Base-by-base conservation (phyloP, 2,888 invertebrate genomes). In the Cosmia trapezina region DNA sequence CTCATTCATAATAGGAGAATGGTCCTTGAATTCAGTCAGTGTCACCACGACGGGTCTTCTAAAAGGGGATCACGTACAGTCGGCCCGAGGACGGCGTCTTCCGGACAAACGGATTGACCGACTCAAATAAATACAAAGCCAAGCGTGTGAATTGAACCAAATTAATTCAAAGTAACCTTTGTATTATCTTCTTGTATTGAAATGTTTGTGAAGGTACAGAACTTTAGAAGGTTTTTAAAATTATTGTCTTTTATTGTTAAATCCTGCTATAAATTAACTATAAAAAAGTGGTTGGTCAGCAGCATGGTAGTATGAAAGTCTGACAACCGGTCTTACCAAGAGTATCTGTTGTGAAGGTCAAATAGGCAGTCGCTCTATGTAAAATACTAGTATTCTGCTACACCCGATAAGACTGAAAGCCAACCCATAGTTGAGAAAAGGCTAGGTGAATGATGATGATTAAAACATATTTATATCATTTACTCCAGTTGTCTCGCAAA, bases 41-140 rank as follows among this genome's bases (percentile, higher is more conserved):
- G 41, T 60, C 28, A 49, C 53, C 49, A 37, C 47, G 45, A 4
- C 47, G 8, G 19, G 61, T 62, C 72, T 72, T 67, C 53, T n/a
- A 71, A 83, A 75, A 47, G 70, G 60, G 22, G 59, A 70, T 73
- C 83, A 83, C 83, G 85, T 84, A 73, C 71, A 45, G n/a, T 19
- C n/a, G 47, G 33, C 11, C 41, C 43, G 14, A 70, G 56, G 51
- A 84, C 49, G 57, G 51, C 51, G 47, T 37, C 49, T 83, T 70
- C 73, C 69, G 59, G 64, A 66, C 64, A 83, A 84, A 74, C 76
- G 66, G 73, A 72, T 77, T 85, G 65, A 71, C 83, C 85, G 54
- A 69, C 51, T 49, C 60, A 41, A 74, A 57, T 33, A 62, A 33
- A 51, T 66, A 73, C 17, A 73, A 74, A 76, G 67, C 28, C 22